Percentiles rank a stretch among this genome's conserved stretches.
These are phyloP conservation scores for Microtus montanus DNA, from an alignment of 2,113 vertebrate genomes.

Conservation along the genomic window DNA sequence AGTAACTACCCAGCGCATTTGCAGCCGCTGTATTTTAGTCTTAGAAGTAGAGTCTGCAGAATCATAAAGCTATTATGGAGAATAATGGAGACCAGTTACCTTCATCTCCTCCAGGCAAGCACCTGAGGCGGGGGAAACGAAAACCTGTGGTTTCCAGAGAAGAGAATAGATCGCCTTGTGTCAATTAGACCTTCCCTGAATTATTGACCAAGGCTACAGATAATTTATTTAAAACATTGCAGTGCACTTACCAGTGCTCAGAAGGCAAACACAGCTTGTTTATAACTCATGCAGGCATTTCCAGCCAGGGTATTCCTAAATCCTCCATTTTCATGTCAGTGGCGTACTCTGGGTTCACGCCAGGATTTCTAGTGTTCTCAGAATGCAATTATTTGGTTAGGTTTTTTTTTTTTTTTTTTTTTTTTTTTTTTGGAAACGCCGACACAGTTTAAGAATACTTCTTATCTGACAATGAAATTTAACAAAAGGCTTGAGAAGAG, in stretches of 20 bases:
- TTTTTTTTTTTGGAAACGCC: neutral
- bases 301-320: neutral
- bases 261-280: slow-evolving; percentile 44
- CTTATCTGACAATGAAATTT: slow-evolving; percentile 17
- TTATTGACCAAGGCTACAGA: slow-evolving; percentile 44
- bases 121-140: neutral
- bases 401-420: slow-evolving; percentile 2
- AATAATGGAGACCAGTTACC: slow-evolving; percentile 32
- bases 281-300: slow-evolving; percentile 17
- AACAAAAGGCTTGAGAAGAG: neutral
- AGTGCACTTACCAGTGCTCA: slow-evolving; percentile 48
- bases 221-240: slow-evolving; percentile 59
- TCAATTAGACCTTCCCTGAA: slow-evolving; percentile 50
- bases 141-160: slow-evolving; percentile 38
- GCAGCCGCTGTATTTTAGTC: slow-evolving; percentile 48
- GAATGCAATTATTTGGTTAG: neutral
- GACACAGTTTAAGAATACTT: slow-evolving; percentile 18
- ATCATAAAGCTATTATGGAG: slow-evolving; percentile 56
- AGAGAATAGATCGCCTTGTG: slow-evolving; percentile 37
- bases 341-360: neutral
- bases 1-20: neutral
- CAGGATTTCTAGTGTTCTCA: neutral
- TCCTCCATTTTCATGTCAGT: slow-evolving; percentile 25
- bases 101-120: slow-evolving; percentile 32
- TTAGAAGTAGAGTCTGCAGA: neutral